A percentile compares a stretch with the other conserved stretches of the same genome.
phyloP scores from a whole-genome alignment of 2,797 vertebrate species.

The Psittacula derbiana region DNA sequence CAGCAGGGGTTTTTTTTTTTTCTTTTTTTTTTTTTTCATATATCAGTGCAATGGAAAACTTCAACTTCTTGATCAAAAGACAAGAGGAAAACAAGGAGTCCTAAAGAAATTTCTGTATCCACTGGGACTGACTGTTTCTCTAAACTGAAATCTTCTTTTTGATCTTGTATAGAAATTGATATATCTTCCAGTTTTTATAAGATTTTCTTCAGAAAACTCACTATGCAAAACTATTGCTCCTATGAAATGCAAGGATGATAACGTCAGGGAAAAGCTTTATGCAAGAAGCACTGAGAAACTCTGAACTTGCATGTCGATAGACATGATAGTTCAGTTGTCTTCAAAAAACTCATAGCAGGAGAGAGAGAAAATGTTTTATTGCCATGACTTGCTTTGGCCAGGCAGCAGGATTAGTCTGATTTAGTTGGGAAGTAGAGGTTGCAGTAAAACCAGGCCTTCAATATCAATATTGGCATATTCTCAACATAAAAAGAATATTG shows the following conservation, averaged over 20 bases:
- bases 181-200: background rate
- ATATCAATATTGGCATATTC: background rate
- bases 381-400: background rate
- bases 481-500: background rate
- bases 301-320: background rate
- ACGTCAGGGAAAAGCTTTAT: background rate
- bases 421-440: background rate
- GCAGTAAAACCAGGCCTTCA: background rate
- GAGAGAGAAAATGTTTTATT: background rate
- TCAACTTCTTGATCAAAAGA: background rate
- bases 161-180: background rate
- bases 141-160: background rate
- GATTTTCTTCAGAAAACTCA: background rate
- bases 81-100: background rate
- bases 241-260: background rate
- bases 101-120: background rate
- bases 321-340: background rate
- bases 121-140: background rate
- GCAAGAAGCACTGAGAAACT: background rate
- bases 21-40: accelerated
- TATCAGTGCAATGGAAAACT: background rate
- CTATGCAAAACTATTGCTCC: background rate
- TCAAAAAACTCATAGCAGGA: background rate
- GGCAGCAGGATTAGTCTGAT: background rate
- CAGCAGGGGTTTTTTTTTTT: background rate